Evolutionary conservation across 2,113 vertebrate genomes (phyloP), one percentile per base, ranked within the genome.

Genomic region (Hemiscyllium ocellatum): DNA sequence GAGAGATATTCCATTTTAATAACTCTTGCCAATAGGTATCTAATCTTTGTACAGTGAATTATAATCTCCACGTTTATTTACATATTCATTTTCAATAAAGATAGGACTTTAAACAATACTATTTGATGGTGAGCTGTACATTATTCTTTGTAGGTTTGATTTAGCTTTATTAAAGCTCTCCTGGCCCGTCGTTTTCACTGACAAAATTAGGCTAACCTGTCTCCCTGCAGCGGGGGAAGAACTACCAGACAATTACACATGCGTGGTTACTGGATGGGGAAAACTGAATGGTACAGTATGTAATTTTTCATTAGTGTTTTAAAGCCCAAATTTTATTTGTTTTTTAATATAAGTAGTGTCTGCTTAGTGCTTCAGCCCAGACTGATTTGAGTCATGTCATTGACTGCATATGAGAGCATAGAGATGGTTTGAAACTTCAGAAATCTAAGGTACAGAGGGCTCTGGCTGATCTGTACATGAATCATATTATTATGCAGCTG

Each of bases 201-300:
- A 95, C 69, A 95, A 95, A 42, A 72, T 95, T 70, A 95, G 94
- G 72, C 68, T 95, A 76, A 52, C 68, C 22, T 95, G 94, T 33
- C 94, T 95, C 13, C 94, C 94, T 50, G 26, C 12, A 76, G 68
- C 94, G 4, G 94, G 94, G 2, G 94, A 95, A 76, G 94, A 70
- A 6, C 47, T 95, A 47, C 94, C 94, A 26, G 42, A 95, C 72
- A 95, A 95, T 47, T 95, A 72, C 69, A 95, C 94, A 1, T 95
- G 94, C 5, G 42, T 76, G 10, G 94, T 76, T 24, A 95, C 42
- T 50, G 94, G 94, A 95, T 95, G 94, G 94, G 94, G 94, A 95
- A 95, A 95, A 37, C 26, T 95, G 47, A 95, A 95, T 95, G 94
- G 94, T 95, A 95, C 94, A 95, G 94, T 95, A 95, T 95, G 68